Percentiles rank a stretch among this genome's conserved stretches.
phyloP scores from a whole-genome alignment of 2,113 vertebrate species.

The Toxotes jaculatrix region DNA sequence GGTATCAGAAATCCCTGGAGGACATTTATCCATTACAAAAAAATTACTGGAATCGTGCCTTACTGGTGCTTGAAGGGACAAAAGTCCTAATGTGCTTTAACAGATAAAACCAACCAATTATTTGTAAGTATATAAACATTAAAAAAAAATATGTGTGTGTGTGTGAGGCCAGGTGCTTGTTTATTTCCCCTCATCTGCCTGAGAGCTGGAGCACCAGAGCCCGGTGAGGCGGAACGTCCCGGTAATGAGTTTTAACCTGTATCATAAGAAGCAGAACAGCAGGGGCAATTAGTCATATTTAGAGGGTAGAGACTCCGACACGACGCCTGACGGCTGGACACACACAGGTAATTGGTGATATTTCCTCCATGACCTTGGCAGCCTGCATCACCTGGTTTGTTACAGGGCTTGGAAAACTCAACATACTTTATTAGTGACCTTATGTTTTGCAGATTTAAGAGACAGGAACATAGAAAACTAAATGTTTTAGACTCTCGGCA shows the following conservation, averaged over 20 bases:
- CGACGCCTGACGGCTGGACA: conserved; percentile 17
- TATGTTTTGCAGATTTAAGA: not conserved
- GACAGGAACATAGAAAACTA: not conserved
- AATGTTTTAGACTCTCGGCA: not conserved
- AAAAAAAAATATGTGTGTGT: conserved; percentile 17
- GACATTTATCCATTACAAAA: conserved; percentile 36
- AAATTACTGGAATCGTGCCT: conserved; percentile 37
- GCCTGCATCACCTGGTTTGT: conserved; percentile 2
- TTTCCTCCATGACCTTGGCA: conserved; percentile 64
- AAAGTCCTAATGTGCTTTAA: conserved; percentile 16
- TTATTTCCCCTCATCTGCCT: conserved; percentile 50
- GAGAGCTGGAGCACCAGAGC: conserved; percentile 17
- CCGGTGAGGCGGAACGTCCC: conserved; percentile 59
- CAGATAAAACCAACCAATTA: conserved; percentile 45
- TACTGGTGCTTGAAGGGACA: conserved; percentile 9
- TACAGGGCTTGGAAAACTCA: not conserved
- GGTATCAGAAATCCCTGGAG: conserved; percentile 38
- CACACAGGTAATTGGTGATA: conserved; percentile 36
- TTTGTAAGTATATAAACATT: conserved; percentile 24
- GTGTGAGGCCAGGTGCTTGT: conserved; percentile 34
- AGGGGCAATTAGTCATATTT: conserved; percentile 76
- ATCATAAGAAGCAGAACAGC: conserved; percentile 70
- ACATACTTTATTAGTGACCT: not conserved
- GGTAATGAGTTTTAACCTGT: conserved; percentile 76
- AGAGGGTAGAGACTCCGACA: conserved; percentile 53